Evolutionary conservation across 2,113 vertebrate genomes (phyloP).

Genomic region (Aptenodytes forsteri): DNA sequence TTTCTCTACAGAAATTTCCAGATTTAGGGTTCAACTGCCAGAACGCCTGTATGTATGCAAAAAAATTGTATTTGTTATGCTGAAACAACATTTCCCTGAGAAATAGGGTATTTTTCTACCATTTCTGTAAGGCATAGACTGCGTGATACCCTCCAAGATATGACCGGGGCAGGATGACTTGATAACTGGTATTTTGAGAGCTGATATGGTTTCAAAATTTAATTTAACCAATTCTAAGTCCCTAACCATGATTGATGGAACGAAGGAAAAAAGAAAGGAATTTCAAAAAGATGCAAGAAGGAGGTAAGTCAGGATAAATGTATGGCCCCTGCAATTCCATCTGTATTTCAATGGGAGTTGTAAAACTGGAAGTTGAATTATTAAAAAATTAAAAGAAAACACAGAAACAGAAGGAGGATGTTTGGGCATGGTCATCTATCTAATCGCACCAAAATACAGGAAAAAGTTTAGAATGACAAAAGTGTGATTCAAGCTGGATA

Average conservation of each 20-base stretch:
- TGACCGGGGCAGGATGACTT: fast-evolving
- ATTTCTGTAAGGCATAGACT: background rate
- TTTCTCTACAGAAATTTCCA: background rate
- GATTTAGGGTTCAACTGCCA: background rate
- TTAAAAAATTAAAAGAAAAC: background rate
- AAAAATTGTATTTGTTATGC: background rate
- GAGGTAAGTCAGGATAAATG: background rate
- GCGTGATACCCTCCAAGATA: background rate
- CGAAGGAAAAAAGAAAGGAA: background rate
- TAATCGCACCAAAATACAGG: background rate
- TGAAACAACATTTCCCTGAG: background rate
- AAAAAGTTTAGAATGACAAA: background rate
- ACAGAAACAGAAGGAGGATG: background rate
- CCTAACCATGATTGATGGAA: background rate
- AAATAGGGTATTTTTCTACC: background rate
- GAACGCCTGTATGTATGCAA: background rate
- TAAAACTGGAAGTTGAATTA: background rate
- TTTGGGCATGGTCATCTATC: background rate
- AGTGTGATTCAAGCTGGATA: background rate
- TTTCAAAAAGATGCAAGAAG: background rate
- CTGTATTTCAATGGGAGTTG: background rate
- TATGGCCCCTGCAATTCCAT: background rate
- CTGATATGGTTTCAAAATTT: background rate
- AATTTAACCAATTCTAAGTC: background rate
- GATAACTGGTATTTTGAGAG: background rate